These are phyloP conservation scores for Anolis carolinensis DNA, from an alignment of 2,113 vertebrate genomes.

Conservation along the genomic window DNA sequence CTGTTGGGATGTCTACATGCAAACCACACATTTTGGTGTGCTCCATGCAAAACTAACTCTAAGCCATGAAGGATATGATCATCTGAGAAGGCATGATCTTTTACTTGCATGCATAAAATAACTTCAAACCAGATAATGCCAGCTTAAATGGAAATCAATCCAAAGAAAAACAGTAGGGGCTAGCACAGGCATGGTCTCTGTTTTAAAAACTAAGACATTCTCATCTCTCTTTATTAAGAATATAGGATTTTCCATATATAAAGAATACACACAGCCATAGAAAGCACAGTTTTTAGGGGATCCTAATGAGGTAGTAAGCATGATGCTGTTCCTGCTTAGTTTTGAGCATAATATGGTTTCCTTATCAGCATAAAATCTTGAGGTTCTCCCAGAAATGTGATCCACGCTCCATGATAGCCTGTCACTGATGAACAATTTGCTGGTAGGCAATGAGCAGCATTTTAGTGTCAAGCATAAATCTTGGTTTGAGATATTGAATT, in stretches of 20 bases:
- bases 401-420: constrained; percentile 39
- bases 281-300: neutral
- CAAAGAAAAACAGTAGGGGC: constrained; percentile 7
- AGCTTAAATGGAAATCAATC: constrained; percentile 27
- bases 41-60: constrained; percentile 60
- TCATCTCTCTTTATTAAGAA: neutral
- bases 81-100: constrained; percentile 37
- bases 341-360: neutral
- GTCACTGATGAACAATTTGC: constrained; percentile 47
- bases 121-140: constrained; percentile 34
- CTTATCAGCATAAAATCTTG: constrained; percentile 34
- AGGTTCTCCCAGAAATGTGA: constrained; percentile 5
- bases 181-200: neutral
- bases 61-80: constrained; percentile 37
- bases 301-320: neutral
- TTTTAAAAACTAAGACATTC: constrained; percentile 15
- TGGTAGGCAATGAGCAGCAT: constrained; percentile 47
- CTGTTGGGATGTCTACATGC: constrained; percentile 43
- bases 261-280: neutral
- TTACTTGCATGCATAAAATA: neutral
- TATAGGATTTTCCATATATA: neutral
- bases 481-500: constrained; percentile 54
- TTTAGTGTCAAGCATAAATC: constrained; percentile 66
- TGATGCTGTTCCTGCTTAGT: neutral
- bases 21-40: neutral